Evolutionary conservation across 2,888 invertebrate genomes (phyloP), one percentile per base, ranked within the genome.

Genomic region (Psylliodes chrysocephalus): DNA sequence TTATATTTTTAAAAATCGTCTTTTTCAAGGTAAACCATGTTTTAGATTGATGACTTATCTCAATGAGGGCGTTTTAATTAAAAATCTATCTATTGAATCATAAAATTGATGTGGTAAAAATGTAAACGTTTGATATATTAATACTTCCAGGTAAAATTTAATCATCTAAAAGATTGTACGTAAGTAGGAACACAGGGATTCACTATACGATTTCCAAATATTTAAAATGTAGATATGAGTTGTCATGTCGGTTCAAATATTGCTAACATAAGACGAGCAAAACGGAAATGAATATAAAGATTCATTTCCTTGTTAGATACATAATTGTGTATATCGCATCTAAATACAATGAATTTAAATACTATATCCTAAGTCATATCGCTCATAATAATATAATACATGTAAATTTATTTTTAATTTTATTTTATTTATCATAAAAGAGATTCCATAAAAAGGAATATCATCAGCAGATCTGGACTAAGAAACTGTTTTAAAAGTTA

Each of bases 111-210:
- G 47, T 7, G 22, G 28, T 53, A 53, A 15, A 8, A 53, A 53
- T 12, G 14, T 40, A 53, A 40, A 52, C 52, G 35, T 2, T n/a
- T 1, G 19, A 17, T n/a, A 35, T 40, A n/a, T 14, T 35, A 35
- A 22, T 14, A 6, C n/a, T 53, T 40, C 53, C 25, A 19, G 14
- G 53, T 53, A 53, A 40, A 52, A 22, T 53, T 53, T 53, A 40
- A 38, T 53, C 53, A 53, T 40, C 53, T 5, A 22, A 15, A 19
- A 19, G 4, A n/a, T 40, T 6, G 2, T 17, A 53, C 19, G 12
- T 53, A 12, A 38, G 25, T 25, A 22, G 25, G 14, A 22, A 22
- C 6, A 19, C 19, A 52, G 53, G 53, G 53, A 53, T 53, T 40
- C 53, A 38, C 40, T 19, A 15, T 22, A 19, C 14, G 22, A 14